A percentile compares a stretch with the other conserved stretches of the same genome.
phyloP scores from a whole-genome alignment of 2,888 invertebrate species.

The Stenolophus ochropezus region DNA sequence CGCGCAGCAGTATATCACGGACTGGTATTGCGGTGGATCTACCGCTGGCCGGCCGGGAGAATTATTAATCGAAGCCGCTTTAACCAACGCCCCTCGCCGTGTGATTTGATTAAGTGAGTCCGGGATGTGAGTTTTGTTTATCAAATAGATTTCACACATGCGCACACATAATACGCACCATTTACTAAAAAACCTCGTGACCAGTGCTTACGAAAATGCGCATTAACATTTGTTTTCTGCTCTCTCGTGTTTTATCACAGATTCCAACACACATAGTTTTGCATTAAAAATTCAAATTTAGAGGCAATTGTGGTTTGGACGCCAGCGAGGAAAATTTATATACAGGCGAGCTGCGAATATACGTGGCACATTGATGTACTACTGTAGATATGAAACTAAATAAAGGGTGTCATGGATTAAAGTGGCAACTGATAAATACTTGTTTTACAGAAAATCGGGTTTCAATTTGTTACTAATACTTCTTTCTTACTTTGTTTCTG shows the following conservation, averaged over 20 bases:
- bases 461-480: too few species aligned
- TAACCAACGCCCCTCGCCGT: neutral
- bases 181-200: conserved; percentile 5
- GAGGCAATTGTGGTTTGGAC: neutral
- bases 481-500: too few species aligned
- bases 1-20: conserved; percentile 47
- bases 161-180: conserved; percentile 44
- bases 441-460: too few species aligned
- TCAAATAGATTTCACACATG: conserved; percentile 54
- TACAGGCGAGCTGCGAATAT: neutral
- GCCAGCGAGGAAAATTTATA: neutral
- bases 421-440: too few species aligned
- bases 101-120: conserved; percentile 56
- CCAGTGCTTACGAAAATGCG: conserved; percentile 9
- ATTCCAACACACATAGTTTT: neutral
- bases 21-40: conserved; percentile 53
- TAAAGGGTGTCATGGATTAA: too few species aligned
- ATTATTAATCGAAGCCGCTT: conserved; percentile 52
- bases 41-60: conserved; percentile 39
- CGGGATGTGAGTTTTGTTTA: conserved; percentile 52
- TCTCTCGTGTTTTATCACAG: conserved; percentile 16
- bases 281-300: neutral
- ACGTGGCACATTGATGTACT: too few species aligned
- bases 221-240: conserved; percentile 22
- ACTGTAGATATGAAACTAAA: too few species aligned